Percentiles rank a stretch among this genome's conserved stretches.
These are phyloP conservation scores for Tenebrosternarchus preto DNA, from an alignment of 2,113 vertebrate species.

Conservation along the genomic window DNA sequence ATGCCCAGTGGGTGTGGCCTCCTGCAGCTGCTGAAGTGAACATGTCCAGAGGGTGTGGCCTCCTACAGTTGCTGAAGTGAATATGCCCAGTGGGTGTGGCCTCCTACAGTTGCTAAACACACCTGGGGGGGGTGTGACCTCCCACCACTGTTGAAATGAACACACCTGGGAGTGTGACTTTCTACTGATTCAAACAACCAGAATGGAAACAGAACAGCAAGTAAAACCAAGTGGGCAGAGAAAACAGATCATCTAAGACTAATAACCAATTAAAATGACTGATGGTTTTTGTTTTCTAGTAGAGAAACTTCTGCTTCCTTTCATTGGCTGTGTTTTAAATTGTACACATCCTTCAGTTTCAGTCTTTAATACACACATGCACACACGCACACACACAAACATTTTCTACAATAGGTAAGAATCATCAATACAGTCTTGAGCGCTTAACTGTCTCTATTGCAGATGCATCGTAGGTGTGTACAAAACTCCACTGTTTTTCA, in stretches of 20 bases:
- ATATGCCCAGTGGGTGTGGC: too few species aligned
- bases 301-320: constrained; percentile 18
- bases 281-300: background rate
- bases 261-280: constrained; percentile 1
- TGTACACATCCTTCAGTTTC: constrained; percentile 3
- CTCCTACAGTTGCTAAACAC: too few species aligned
- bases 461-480: background rate
- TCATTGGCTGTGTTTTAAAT: constrained; percentile 36
- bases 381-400: constrained; percentile 38
- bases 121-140: too few species aligned
- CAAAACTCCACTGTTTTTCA: background rate
- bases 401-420: constrained; percentile 22
- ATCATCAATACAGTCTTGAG: constrained; percentile 1
- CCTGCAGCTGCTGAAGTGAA: too few species aligned
- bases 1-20: too few species aligned
- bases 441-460: constrained; percentile 22
- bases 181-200: constrained; percentile 11
- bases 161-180: too few species aligned
- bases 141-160: too few species aligned
- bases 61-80: too few species aligned
- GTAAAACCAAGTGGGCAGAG: background rate
- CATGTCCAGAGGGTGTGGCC: too few species aligned
- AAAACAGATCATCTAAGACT: constrained; percentile 4
- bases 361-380: constrained; percentile 23
- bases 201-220: constrained; percentile 17